Evolutionary conservation across 1,140 invertebrate species (phyloP), one percentile per base, ranked within the genome.

Genomic region (Papilio aristodemus): DNA sequence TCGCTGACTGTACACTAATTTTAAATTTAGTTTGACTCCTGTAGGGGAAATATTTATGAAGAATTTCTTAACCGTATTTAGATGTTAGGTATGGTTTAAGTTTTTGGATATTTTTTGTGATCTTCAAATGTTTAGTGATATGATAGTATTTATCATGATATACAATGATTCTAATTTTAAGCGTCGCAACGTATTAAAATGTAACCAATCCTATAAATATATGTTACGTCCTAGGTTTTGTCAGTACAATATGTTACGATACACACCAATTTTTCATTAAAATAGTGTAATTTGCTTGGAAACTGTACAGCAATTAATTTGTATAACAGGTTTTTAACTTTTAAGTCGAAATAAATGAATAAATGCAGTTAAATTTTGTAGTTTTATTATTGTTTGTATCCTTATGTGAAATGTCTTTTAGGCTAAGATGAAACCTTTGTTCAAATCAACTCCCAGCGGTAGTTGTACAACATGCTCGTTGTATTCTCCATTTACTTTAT

Each of bases 241-340:
- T 66, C 63, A 66, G 63, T 66, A 64, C 37, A 64, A 64, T 64
- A 66, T 17, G 41, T 66, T 36, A 36, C n/a, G 36, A 17, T 50
- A 36, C 37, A 22, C 62, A 64, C 27, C 37, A 64, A 62, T 64
- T 17, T 32, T 66, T 22, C 13, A 19, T 64, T 64, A 0, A 19
- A 64, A 64, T 50, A 69, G 67, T 74, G 72, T 77, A 71, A 74
- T 74, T 74, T 69, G 77, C 84, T 85, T 85, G 71, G 69, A 73
- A 84, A 80, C 80, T 89, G 86, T 89, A 88, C 80, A 86, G 83
- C 83, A 69, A 84, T 82, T 85, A 75, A 83, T 88, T 89, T 87
- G 83, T 87, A 87, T 87, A 86, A 83, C 81, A 77, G 82, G 87
- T 89, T 89, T 71, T 89, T 85, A 83, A 82, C 79, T 75, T 84